phyloP scores from a whole-genome alignment of 2,797 vertebrate genomes.

The Malacoraja senta region DNA sequence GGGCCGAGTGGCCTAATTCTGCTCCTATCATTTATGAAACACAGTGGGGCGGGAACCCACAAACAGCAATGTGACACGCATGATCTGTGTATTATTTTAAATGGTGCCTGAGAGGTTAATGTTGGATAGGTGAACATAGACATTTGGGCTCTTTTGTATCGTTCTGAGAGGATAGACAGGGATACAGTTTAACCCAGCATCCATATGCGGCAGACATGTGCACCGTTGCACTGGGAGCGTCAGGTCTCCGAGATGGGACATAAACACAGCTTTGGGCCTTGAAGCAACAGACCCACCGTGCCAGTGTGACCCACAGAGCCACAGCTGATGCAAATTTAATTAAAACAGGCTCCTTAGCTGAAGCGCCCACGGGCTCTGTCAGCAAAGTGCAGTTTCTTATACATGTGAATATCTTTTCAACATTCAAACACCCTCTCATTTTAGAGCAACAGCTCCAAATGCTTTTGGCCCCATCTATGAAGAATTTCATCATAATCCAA shows the following conservation, averaged over 20 bases:
- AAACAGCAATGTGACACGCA: not conserved
- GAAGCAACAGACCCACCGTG: not conserved
- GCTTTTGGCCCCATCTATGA: not conserved
- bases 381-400: not conserved
- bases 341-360: not conserved
- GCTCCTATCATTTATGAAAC: not conserved
- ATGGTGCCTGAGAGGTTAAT: not conserved
- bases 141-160: not conserved
- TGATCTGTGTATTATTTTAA: not conserved
- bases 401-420: not conserved
- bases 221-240: not conserved
- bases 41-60: not conserved
- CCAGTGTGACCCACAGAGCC: not conserved
- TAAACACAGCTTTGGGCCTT: not conserved
- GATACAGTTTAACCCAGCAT: not conserved
- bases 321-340: not conserved
- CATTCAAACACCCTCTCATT: not conserved
- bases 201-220: not conserved
- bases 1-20: too few species aligned
- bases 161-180: not conserved
- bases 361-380: not conserved
- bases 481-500: constrained; percentile 26
- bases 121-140: not conserved
- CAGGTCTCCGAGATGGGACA: not conserved
- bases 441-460: not conserved